Evolutionary conservation across 2,797 vertebrate species (phyloP), one percentile per base, ranked within the genome.

Genomic region (Epinephelus awoara): DNA sequence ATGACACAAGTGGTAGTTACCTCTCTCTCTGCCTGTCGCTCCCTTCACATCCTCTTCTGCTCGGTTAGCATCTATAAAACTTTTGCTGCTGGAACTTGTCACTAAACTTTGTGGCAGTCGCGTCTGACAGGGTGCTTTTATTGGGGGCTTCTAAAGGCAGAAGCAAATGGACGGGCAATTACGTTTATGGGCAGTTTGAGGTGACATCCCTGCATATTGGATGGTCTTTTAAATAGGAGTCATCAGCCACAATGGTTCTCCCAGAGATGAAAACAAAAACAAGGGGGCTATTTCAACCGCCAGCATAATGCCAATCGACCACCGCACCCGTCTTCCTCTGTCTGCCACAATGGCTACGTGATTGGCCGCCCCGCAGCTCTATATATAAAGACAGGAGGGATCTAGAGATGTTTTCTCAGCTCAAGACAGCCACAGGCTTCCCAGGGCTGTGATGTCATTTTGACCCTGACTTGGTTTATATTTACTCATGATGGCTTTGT

Each of bases 151-250:
- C 90, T 92, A 87, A 91, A 92, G 88, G 91, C 89, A 93, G 82
- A 88, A 82, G 89, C 92, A 95, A 95, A 96, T 95, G 92, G 95
- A 94, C 83, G 89, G 90, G 94, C 95, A 96, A 96, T 96, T 95
- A 96, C 94, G 57, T 92, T 94, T 95, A 95, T 93, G 92, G 94
- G 92, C 94, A 93, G 93, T 95, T 95, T 94, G 93, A 93, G 91
- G 94, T 96, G 95, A 95, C 95, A 95, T 94, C 92, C 92, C 95
- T 95, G 95, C 94, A 94, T 96, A 95, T 95, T 95, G 94, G 94
- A 95, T 94, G 92, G 92, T 92, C 94, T 93, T 94, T 95, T 96
- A 95, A 96, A 95, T 93, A 95, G 93, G 92, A 93, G 93, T 91
- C 94, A 95, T 95, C 94, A 94, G 89, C 88, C 91, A 82, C 93